Percentiles rank a stretch among this genome's conserved stretches.
Evolutionary conservation across 2,888 invertebrate genomes (phyloP).

Genomic region (Arenicola marina): DNA sequence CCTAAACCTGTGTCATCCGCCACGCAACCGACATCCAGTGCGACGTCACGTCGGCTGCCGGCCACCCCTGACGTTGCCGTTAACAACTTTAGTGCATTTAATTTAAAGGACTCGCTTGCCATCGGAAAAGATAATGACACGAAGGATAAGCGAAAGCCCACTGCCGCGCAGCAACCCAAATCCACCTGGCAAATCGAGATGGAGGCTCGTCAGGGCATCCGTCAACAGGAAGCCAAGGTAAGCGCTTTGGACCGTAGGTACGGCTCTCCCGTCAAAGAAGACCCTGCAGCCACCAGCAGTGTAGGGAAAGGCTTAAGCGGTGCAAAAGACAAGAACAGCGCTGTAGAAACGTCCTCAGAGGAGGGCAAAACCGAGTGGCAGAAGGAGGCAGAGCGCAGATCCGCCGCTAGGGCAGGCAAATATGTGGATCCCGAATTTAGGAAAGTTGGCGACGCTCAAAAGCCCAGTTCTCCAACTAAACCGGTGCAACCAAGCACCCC

Average conservation of each 20-base stretch:
- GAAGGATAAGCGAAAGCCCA: background rate
- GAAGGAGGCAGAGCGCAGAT: constrained; percentile 47
- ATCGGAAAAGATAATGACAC: background rate
- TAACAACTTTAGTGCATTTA: constrained; percentile 15
- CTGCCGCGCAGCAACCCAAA: background rate
- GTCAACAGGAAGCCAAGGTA: constrained; percentile 1
- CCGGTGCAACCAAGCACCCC: background rate
- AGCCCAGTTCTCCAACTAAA: background rate
- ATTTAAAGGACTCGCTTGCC: constrained; percentile 6
- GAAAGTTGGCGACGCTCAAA: too few relatives aligned
- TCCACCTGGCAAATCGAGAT: constrained; percentile 26
- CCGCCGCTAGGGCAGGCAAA: constrained; percentile 38
- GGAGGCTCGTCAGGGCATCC: constrained; percentile 12
- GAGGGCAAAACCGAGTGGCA: constrained; percentile 45
- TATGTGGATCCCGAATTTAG: constrained; percentile 29
- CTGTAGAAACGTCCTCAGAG: too few relatives aligned
- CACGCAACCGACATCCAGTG: too few relatives aligned
- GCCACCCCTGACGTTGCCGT: too few relatives aligned
- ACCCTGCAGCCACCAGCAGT: too few relatives aligned
- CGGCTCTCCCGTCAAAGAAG: too few relatives aligned
- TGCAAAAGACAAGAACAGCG: too few relatives aligned
- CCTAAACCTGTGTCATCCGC: too few relatives aligned
- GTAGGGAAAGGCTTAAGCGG: too few relatives aligned
- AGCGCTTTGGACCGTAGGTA: too few relatives aligned
- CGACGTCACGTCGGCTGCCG: background rate